Conservation (phyloP, 2,888 invertebrate species). For the Drosophila birchii region DNA sequence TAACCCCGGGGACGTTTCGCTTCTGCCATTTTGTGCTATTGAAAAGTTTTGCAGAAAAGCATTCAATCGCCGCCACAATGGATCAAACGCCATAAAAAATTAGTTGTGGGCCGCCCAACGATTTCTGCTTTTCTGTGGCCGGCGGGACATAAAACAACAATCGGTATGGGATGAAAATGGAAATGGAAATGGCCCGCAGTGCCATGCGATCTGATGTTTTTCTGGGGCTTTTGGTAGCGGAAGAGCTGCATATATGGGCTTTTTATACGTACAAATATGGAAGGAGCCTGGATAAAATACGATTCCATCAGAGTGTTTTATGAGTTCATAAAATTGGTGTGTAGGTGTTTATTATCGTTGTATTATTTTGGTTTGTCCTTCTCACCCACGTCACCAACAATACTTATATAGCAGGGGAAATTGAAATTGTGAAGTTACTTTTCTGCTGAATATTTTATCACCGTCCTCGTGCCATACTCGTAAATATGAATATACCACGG, state of each 20-base stretch:
- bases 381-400: not conserved
- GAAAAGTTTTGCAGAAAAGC: constrained; percentile 27
- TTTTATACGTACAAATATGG: constrained; percentile 42
- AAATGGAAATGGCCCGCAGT: constrained; percentile 21
- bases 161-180: constrained; percentile 16
- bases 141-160: constrained; percentile 44
- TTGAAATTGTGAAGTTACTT: constrained; percentile 77
- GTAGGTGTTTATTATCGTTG: constrained; percentile 65
- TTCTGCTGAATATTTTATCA: constrained; percentile 68
- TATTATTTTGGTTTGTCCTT: constrained; percentile 35
- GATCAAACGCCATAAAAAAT: constrained; percentile 35
- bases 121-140: constrained; percentile 49
- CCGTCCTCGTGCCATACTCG: constrained; percentile 41
- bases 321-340: constrained; percentile 76
- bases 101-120: constrained; percentile 49
- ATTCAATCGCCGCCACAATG: constrained; percentile 39
- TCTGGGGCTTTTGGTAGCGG: not conserved
- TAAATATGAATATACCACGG: constrained; percentile 69
- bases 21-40: constrained; percentile 15
- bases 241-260: constrained; percentile 45
- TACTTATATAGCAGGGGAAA: constrained; percentile 53
- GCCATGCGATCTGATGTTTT: constrained; percentile 29
- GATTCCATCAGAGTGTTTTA: constrained; percentile 75
- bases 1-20: constrained; percentile 17
- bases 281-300: constrained; percentile 44